Evolutionary conservation across 1,140 invertebrate species (phyloP), one percentile per base, ranked within the genome.

Genomic region (Heliconius congener): DNA sequence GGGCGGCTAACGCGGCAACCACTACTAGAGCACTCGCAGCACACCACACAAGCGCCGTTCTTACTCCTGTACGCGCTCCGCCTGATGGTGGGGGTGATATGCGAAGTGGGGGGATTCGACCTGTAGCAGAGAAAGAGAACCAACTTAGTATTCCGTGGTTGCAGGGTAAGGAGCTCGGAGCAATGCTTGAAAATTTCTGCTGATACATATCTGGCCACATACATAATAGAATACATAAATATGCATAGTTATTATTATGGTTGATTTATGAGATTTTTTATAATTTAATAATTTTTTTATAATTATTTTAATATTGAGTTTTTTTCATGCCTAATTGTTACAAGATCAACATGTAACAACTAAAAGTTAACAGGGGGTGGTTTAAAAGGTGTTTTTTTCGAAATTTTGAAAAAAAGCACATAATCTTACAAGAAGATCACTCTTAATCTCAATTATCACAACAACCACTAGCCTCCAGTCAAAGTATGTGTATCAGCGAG

Each of bases 401-500:
- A 8, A 2, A 19, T 8, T 55, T 55, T 1, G 18, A 8, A 55
- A 8, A 3, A 8, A 8, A 6, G 5, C 8, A 55, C 16, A n/a
- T n/a, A 55, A 55, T 6, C 52, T 55, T 18, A 55, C 2, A n/a
- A 55, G 1, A 8, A 55, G 52, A n/a, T 55, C 6, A n/a, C 13
- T 46, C 42, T 46, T 16, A 46, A 46, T 46, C 1, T 11, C 42
- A 46, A 46, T 13, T 42, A 42, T 8, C 42, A 42, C 55, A 23
- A n/a, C n/a, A 0, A n/a, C 3, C 55, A 16, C 19, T 3, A 71
- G 94, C 94, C 93, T 88, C 94, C 94, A 78, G 93, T 84, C 6
- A 94, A 83, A 9, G 94, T 95, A 73, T 92, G 88, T 2, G 94
- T 95, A 76, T 95, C 94, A 8, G 92, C 94, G 42, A 90, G 86